phyloP scores from a whole-genome alignment of 2,888 invertebrate genomes.

The Boloria selene region DNA sequence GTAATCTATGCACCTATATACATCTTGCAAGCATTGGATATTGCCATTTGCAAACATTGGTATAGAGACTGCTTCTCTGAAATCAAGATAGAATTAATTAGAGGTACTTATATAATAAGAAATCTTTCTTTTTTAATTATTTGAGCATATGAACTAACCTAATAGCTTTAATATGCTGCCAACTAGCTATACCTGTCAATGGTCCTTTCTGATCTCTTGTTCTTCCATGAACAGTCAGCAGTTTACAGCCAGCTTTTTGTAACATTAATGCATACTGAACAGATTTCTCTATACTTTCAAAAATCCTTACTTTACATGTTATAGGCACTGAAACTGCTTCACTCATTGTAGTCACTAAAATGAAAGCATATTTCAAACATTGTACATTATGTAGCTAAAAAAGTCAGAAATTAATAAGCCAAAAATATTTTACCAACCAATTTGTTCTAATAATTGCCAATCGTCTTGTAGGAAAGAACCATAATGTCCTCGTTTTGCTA shows the following conservation, averaged over 20 bases:
- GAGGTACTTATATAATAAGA: background rate
- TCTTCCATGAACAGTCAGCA: slow-evolving; percentile 97
- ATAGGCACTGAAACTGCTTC: slow-evolving; percentile 91
- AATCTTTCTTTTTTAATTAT: background rate
- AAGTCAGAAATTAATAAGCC: background rate
- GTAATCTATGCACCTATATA: slow-evolving; percentile 89
- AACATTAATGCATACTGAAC: slow-evolving; percentile 96
- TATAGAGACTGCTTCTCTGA: slow-evolving; percentile 90
- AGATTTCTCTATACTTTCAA: slow-evolving; percentile 92
- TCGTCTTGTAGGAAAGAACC: slow-evolving; percentile 98
- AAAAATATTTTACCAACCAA: slow-evolving; percentile 82
- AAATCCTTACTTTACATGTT: slow-evolving; percentile 98
- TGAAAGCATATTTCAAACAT: background rate
- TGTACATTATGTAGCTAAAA: background rate
- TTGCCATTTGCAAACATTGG: slow-evolving; percentile 99
- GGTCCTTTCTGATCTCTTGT: slow-evolving; percentile 98
- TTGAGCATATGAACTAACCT: slow-evolving; percentile 79
- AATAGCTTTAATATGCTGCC: slow-evolving; percentile 95
- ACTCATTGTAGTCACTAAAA: slow-evolving; percentile 87
- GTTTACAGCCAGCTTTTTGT: slow-evolving; percentile 94
- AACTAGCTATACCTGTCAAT: slow-evolving; percentile 95
- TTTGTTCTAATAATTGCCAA: slow-evolving; percentile 91
- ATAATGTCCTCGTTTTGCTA: slow-evolving; percentile 97
- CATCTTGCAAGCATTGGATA: slow-evolving; percentile 94
- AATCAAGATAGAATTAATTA: slow-evolving; percentile 42